phyloP scores from a whole-genome alignment of 2,888 invertebrate genomes.

The Aphidius colemani region DNA sequence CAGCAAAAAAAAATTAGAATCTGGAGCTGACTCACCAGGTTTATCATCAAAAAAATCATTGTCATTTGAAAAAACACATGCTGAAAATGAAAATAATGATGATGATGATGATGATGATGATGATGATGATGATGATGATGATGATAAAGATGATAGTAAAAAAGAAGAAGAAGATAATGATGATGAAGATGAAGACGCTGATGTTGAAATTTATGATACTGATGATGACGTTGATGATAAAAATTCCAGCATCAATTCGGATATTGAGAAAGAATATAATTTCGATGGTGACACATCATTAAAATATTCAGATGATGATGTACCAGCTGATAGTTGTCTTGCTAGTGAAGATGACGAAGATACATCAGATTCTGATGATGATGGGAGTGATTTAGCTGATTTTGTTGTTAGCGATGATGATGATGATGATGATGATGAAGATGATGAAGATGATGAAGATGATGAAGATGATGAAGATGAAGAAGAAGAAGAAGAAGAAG shows the following conservation, averaged over 20 bases:
- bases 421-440: conserved; percentile 46
- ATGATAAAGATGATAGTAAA: conserved; percentile 8
- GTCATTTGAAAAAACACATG: too few species aligned
- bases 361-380: conserved; percentile 44
- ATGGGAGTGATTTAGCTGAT: conserved; percentile 39
- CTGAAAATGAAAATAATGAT: background rate
- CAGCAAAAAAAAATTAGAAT: too few species aligned
- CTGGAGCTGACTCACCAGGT: too few species aligned
- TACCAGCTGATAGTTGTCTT: conserved; percentile 48
- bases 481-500: too few species aligned
- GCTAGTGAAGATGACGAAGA: conserved; percentile 46
- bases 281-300: conserved; percentile 38
- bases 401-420: conserved; percentile 46
- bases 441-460: conserved; percentile 27
- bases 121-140: conserved; percentile 18
- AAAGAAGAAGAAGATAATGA: conserved; percentile 11
- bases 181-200: background rate
- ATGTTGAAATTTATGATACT: conserved; percentile 16
- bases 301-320: conserved; percentile 47
- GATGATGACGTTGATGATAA: background rate
- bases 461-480: conserved; percentile 25
- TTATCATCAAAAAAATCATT: too few species aligned
- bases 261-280: conserved; percentile 48
- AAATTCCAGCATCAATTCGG: conserved; percentile 36
- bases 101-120: conserved; percentile 2